Evolutionary conservation across 2,888 invertebrate genomes (phyloP).

Genomic region (Rhamphomyia laevipes): DNA sequence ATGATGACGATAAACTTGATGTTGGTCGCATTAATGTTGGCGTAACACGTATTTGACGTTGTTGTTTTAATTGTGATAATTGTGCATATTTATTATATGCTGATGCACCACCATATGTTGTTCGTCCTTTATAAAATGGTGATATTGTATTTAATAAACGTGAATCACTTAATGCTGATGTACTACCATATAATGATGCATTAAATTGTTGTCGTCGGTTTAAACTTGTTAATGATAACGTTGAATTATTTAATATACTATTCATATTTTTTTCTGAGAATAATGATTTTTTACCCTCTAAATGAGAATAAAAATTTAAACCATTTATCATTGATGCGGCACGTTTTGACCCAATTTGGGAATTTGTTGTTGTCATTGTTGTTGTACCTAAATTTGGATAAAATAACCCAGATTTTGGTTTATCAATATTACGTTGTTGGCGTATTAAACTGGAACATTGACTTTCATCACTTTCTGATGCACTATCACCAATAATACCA

Average conservation of each 20-base stretch:
- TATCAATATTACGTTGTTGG: slow-evolving; percentile 9
- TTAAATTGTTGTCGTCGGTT: slow-evolving; percentile 32
- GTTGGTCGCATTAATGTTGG: slow-evolving; percentile 28
- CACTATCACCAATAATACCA: slow-evolving; percentile 15
- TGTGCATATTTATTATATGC: slow-evolving; percentile 42
- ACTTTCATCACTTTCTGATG: slow-evolving; percentile 25
- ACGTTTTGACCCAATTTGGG: slow-evolving; percentile 18
- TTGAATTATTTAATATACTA: slow-evolving; percentile 30
- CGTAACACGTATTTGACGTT: slow-evolving; percentile 20
- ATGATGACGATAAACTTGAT: slow-evolving; percentile 26
- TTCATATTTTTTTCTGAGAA: slow-evolving; percentile 25
- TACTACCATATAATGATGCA: slow-evolving; percentile 35
- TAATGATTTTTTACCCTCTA: slow-evolving; percentile 34
- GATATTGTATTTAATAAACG: slow-evolving; percentile 39
- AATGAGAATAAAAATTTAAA: slow-evolving; percentile 31
- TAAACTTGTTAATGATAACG: slow-evolving; percentile 32
- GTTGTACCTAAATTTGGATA: slow-evolving; percentile 10
- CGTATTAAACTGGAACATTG: slow-evolving; percentile 15
- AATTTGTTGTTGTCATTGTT: slow-evolving; percentile 13
- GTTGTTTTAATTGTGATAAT: slow-evolving; percentile 16
- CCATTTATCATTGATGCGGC: slow-evolving; percentile 23
- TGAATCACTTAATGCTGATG: slow-evolving; percentile 36
- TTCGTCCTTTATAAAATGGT: slow-evolving; percentile 64
- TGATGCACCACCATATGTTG: slow-evolving; percentile 63
- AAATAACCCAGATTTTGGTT: slow-evolving; percentile 17